Conservation (phyloP, 2,888 invertebrate genomes). For the Trisateles emortualis region DNA sequence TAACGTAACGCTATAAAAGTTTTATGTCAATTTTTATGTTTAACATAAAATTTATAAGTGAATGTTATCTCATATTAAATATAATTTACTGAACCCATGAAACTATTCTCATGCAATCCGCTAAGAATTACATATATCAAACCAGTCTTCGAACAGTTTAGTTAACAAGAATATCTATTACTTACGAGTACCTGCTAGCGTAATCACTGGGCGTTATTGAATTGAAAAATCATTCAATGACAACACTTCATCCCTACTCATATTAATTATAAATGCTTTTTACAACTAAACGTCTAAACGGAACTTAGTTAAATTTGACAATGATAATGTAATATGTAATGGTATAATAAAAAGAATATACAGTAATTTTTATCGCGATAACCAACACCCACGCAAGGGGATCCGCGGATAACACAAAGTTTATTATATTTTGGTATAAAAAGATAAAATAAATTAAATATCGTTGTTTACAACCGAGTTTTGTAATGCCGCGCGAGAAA, state of each 20-base stretch:
- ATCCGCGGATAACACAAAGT: no score
- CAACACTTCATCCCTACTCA: conserved; percentile 50
- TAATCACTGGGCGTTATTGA: conserved; percentile 49
- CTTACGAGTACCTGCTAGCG: conserved; percentile 16
- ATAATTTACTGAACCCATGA: conserved; percentile 53
- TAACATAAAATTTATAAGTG: conserved; percentile 53
- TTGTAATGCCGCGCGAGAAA: conserved; percentile 14
- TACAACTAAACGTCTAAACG: no score
- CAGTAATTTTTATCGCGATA: no score
- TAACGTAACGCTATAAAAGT: conserved; percentile 55
- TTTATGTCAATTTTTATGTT: conserved; percentile 62
- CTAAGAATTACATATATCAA: conserved; percentile 59
- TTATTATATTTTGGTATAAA: conserved; percentile 53
- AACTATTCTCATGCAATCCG: conserved; percentile 51
- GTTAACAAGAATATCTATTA: conserved; percentile 66
- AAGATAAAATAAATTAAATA: conserved; percentile 49
- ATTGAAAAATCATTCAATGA: conserved; percentile 59
- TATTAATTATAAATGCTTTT: no score
- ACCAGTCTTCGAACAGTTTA: conserved; percentile 58
- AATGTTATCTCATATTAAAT: conserved; percentile 59
- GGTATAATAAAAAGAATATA: no score
- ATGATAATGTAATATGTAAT: no score
- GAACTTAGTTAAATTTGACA: no score
- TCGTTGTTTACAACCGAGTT: conserved; percentile 33
- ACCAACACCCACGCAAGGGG: no score